Conservation (phyloP, 2,113 vertebrate genomes). For the Gambusia holbrooki region DNA sequence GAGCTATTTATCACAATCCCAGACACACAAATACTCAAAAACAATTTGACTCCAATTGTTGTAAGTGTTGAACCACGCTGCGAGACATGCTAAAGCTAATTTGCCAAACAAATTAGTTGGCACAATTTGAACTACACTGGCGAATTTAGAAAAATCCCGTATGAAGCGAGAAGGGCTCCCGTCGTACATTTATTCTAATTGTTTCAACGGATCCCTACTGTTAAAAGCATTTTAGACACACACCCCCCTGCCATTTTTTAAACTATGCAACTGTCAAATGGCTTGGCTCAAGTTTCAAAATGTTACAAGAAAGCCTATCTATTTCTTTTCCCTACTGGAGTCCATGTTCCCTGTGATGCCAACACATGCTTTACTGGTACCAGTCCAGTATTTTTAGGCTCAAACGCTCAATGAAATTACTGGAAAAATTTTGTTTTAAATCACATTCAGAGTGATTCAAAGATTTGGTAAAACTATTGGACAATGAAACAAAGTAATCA, state of each 20-base stretch:
- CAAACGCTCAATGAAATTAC: constrained; percentile 51
- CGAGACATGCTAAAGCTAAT: constrained; percentile 81
- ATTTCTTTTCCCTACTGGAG: constrained; percentile 76
- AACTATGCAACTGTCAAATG: constrained; percentile 71
- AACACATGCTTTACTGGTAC: constrained; percentile 75
- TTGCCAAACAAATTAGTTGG: constrained; percentile 80
- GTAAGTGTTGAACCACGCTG: constrained; percentile 74
- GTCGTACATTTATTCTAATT: constrained; percentile 77
- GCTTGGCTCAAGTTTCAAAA: constrained; percentile 68
- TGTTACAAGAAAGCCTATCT: constrained; percentile 61
- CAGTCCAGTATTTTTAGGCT: constrained; percentile 72
- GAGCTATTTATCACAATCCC: constrained; percentile 69
- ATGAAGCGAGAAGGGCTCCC: constrained; percentile 72
- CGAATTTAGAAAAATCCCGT: constrained; percentile 77
- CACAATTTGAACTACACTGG: constrained; percentile 71
- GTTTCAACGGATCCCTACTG: constrained; percentile 70
- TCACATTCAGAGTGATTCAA: constrained; percentile 22
- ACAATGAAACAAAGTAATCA: constrained; percentile 2
- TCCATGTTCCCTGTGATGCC: constrained; percentile 71
- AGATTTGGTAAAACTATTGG: constrained; percentile 17
- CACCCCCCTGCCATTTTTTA: constrained; percentile 71
- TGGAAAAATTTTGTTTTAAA: constrained; percentile 30
- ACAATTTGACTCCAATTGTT: constrained; percentile 79
- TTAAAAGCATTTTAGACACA: constrained; percentile 68
- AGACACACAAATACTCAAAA: constrained; percentile 75